phyloP scores from a whole-genome alignment of 2,113 vertebrate species.

The Sceloporus tristichus region DNA sequence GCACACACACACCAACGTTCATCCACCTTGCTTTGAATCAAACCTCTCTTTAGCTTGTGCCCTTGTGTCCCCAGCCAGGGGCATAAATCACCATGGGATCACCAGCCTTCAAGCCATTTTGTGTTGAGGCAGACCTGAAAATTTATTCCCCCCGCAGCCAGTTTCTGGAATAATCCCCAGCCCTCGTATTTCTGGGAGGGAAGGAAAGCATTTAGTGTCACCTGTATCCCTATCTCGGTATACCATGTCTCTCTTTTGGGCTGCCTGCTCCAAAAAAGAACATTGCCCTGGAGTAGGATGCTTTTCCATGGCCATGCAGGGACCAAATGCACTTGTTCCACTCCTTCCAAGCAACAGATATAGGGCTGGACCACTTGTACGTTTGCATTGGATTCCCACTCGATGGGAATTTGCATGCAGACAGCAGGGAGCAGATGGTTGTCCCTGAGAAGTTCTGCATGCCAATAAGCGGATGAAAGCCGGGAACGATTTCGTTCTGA shows the following conservation, averaged over 20 bases:
- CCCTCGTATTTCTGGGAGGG: neutral
- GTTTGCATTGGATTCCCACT: neutral
- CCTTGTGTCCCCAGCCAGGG: neutral
- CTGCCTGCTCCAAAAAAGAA: neutral
- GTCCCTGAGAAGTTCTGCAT: neutral
- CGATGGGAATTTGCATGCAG: constrained; percentile 5
- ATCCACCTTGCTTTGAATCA: neutral
- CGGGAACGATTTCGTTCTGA: neutral
- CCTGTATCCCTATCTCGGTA: neutral
- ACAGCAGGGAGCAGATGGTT: neutral
- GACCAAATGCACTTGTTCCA: neutral
- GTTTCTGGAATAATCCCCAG: neutral
- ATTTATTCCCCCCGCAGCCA: neutral
- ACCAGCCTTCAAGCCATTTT: neutral
- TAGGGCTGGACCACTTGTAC: neutral
- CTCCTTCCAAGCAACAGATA: neutral
- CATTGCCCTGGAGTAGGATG: neutral
- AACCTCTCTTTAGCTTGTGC: neutral
- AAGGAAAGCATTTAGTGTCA: too few relatives aligned
- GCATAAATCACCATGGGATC: neutral
- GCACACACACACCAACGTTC: neutral
- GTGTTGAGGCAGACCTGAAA: neutral
- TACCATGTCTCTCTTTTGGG: neutral
- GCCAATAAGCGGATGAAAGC: neutral
- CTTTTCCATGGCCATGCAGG: too few relatives aligned